A percentile compares a stretch with the other conserved stretches of the same genome.
These are phyloP conservation scores for Datnioides undecimradiatus DNA, from an alignment of 2,113 vertebrate genomes.

Conservation along the genomic window DNA sequence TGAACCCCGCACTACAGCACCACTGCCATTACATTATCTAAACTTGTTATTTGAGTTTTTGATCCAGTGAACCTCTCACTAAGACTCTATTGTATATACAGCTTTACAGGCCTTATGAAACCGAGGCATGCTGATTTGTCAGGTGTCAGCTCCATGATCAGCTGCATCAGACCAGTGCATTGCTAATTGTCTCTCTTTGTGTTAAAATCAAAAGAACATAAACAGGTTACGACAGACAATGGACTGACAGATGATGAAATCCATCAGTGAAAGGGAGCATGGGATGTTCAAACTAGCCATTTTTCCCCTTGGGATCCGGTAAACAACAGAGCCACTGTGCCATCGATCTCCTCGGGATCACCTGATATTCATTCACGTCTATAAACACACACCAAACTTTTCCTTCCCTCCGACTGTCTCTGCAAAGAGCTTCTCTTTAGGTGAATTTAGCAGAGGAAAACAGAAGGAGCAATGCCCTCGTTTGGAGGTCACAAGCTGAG, in stretches of 20 bases:
- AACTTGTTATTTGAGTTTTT: neutral
- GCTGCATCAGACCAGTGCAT: neutral
- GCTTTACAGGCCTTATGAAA: neutral
- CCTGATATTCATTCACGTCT: neutral
- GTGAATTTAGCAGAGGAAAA: slow-evolving; percentile 30
- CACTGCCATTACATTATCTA: too few species aligned
- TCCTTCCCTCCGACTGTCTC: neutral
- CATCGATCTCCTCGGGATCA: neutral
- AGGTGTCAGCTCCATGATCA: neutral
- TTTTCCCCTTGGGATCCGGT: neutral
- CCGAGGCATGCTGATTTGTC: neutral
- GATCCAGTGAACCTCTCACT: neutral
- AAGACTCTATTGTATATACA: neutral
- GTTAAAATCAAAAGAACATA: neutral
- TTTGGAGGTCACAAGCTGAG: slow-evolving; percentile 77
- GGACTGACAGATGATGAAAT: neutral
- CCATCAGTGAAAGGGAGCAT: neutral
- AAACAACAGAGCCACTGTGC: slow-evolving; percentile 4
- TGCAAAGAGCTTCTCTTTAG: neutral
- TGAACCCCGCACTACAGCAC: neutral
- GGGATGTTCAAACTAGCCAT: neutral
- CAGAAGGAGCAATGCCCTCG: slow-evolving; percentile 65
- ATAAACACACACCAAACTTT: neutral
- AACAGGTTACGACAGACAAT: neutral
- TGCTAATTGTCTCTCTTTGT: neutral